Conservation (phyloP, 1,140 invertebrate genomes). For the Euborellia annulipes region DNA sequence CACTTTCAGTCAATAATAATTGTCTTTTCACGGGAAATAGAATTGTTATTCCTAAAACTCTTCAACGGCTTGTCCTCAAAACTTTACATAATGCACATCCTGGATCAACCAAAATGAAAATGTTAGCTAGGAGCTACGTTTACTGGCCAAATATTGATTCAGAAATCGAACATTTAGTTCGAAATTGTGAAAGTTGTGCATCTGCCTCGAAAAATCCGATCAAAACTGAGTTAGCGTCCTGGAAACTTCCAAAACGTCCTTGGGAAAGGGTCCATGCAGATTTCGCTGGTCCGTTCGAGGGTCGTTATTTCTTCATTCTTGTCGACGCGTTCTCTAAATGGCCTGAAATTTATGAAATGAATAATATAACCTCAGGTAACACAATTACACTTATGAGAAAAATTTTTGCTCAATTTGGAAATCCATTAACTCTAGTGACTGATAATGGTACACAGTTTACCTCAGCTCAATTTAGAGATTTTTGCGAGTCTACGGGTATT, state of each 20-base stretch:
- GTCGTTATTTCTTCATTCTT: slow-evolving; percentile 14
- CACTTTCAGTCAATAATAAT: neutral
- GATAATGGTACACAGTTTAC: slow-evolving; percentile 26
- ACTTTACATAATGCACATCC: slow-evolving; percentile 19
- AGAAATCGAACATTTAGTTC: slow-evolving; percentile 13
- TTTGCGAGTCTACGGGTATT: slow-evolving; percentile 17
- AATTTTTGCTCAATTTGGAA: slow-evolving; percentile 21
- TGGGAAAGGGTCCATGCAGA: slow-evolving; percentile 15
- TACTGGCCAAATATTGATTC: slow-evolving; percentile 22
- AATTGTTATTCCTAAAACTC: neutral
- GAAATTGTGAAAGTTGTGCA: no score
- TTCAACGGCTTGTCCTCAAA: neutral
- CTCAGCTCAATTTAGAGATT: slow-evolving; percentile 22
- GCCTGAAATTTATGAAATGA: slow-evolving; percentile 8
- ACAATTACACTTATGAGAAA: slow-evolving; percentile 17
- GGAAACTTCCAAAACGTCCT: neutral
- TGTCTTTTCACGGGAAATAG: slow-evolving; percentile 1
- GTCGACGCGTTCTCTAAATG: slow-evolving; percentile 19
- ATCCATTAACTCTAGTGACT: slow-evolving; percentile 22
- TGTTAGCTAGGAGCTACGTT: slow-evolving; percentile 18
- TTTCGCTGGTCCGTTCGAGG: slow-evolving; percentile 12
- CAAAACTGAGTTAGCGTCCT: neutral
- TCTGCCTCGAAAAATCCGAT: no score
- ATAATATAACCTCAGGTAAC: slow-evolving; percentile 8
- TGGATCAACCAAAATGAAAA: slow-evolving; percentile 23